phyloP scores from a whole-genome alignment of 2,113 vertebrate species.

The Leptobrachium ailaonicum region DNA sequence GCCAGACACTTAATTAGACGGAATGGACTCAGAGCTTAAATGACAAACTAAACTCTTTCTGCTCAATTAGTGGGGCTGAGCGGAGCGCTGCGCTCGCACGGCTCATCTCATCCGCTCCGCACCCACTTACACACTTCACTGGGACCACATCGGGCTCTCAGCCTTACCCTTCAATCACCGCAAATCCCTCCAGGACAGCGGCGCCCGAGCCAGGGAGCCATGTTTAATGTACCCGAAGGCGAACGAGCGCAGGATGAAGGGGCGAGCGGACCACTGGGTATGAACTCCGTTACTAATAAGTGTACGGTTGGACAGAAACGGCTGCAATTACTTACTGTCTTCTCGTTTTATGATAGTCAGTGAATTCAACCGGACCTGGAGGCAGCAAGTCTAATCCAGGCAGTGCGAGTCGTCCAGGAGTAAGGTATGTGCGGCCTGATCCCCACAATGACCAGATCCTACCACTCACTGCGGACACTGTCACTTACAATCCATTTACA shows the following conservation, averaged over 20 bases:
- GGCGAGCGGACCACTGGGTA: too few species aligned
- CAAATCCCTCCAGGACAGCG: conserved; percentile 22
- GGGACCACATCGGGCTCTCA: conserved; percentile 10
- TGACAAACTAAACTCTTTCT: conserved; percentile 30
- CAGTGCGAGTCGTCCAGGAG: too few species aligned
- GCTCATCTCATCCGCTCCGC: background rate
- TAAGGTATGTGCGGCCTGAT: too few species aligned
- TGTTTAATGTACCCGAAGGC: background rate
- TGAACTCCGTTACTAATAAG: too few species aligned
- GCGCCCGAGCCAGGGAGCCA: background rate
- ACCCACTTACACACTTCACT: conserved; percentile 33
- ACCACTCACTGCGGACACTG: too few species aligned
- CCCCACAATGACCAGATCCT: too few species aligned
- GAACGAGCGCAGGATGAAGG: background rate
- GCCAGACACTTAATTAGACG: background rate
- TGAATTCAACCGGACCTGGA: too few species aligned
- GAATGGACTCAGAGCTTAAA: conserved; percentile 15
- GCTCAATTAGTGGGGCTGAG: conserved; percentile 48
- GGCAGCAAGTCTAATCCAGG: too few species aligned
- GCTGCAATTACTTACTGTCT: too few species aligned
- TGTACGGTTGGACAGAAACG: too few species aligned
- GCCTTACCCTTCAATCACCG: conserved; percentile 13
- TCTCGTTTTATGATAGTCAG: too few species aligned
- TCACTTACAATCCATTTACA: too few species aligned
- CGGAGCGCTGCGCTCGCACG: conserved; percentile 35